phyloP scores from a whole-genome alignment of 2,797 vertebrate genomes.

The Tangara arthus region DNA sequence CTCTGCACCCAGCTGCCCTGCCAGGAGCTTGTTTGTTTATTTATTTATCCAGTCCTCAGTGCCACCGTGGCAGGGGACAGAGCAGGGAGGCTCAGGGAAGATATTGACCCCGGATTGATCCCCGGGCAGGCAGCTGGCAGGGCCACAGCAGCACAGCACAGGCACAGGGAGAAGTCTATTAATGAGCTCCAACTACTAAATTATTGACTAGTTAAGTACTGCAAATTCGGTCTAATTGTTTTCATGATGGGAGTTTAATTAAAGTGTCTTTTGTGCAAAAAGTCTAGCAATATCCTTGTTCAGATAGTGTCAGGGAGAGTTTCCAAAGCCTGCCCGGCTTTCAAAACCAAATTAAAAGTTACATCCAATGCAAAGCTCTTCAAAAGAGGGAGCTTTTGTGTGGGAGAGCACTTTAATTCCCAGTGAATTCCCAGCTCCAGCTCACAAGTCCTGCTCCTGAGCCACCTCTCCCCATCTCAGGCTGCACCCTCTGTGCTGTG shows the following conservation, averaged over 20 bases:
- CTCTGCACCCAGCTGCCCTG: neutral
- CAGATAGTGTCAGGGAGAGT: neutral
- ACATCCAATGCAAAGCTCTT: neutral
- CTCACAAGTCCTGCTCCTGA: neutral
- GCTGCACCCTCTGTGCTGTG: fast-evolving
- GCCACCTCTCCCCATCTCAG: neutral
- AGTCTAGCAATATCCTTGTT: neutral
- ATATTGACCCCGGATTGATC: conserved; percentile 50
- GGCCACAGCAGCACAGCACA: conserved; percentile 4
- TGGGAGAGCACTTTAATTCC: neutral
- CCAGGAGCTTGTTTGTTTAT: neutral
- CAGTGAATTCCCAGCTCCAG: neutral
- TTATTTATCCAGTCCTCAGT: neutral
- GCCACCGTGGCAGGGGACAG: neutral
- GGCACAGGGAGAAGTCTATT: conserved; percentile 68
- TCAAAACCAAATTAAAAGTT: neutral
- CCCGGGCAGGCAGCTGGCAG: conserved; percentile 5
- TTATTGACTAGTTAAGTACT: conserved; percentile 72
- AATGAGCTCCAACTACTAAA: conserved; percentile 67
- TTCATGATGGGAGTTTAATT: conserved; percentile 74
- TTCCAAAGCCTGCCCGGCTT: neutral
- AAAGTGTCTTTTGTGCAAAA: conserved; percentile 59
- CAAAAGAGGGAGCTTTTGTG: neutral
- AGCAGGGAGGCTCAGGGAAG: neutral
- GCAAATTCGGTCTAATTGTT: conserved; percentile 73